Base-by-base conservation (phyloP, 2,797 vertebrate genomes). In the Gorsachius magnificus region DNA sequence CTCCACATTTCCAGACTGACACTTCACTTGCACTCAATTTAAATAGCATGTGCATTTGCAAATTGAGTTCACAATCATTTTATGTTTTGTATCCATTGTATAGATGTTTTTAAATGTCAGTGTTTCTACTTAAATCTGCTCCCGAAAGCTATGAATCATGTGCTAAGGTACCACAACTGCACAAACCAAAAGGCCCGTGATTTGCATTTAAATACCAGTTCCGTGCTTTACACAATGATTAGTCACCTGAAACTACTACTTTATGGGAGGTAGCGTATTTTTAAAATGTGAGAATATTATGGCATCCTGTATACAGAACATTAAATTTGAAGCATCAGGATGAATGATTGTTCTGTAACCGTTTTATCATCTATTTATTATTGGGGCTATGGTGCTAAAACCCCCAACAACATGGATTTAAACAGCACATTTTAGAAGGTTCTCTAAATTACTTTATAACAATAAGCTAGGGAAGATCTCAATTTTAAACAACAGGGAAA, bases 151-250 rank as follows among this genome's bases (percentile, higher is more conserved):
- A 18, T 45, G 71, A 92, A 65, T 10, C 58, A 54, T 29, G 54
- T 17, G 57, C 35, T 66, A 57, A 87, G 81, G 75, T 50, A 75
- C 15, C 56, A 85, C 83, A 95, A 91, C 29, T 28, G n/a, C 58
- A 77, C 20, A 84, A 94, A 79, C 9, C 36, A 61, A 91, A 94
- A 90, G 70, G 19, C 31, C 36, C 11, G 17, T 8, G 4, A 56
- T 89, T 87, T 86, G 80, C 45, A 94, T 91, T 89, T 89, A 93
- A 93, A 88, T 86, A 75, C 56, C 77, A 70, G 48, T 86, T 90
- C 69, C 7, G 2, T 87, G 50, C 53, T 92, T 91, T 76, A 76
- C 33, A 85, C 48, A 74, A 65, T 57, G 18, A 83, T 90, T 60
- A 84, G 51, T 51, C 74, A 90, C 46, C 50, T 56, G 48, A 83